Evolutionary conservation across 2,797 vertebrate genomes (phyloP).

Genomic region (Luscinia luscinia): DNA sequence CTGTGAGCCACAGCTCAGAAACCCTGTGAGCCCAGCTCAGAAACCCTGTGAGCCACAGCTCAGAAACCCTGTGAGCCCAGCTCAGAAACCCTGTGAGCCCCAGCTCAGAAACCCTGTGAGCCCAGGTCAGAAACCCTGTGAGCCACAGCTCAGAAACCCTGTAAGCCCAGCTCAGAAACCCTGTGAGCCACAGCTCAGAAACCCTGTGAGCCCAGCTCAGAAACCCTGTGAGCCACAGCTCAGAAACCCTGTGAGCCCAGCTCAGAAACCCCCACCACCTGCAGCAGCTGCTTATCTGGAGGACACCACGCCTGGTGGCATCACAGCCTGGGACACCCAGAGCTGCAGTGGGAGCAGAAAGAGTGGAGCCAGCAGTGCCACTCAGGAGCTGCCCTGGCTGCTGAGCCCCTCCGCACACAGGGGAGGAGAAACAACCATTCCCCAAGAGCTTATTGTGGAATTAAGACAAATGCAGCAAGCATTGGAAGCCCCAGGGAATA

Average conservation of each 20-base stretch:
- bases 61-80: neutral
- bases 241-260: fast-evolving
- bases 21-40: neutral
- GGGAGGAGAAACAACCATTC: neutral
- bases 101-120: too few species aligned
- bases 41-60: too few species aligned
- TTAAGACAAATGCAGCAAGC: neutral
- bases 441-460: fast-evolving
- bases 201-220: too few species aligned
- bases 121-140: too few species aligned
- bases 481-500: neutral
- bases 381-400: neutral
- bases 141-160: neutral
- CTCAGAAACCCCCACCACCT: fast-evolving
- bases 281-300: fast-evolving
- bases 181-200: too few species aligned
- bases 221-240: too few species aligned
- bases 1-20: too few species aligned
- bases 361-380: fast-evolving
- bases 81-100: too few species aligned
- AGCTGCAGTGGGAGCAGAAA: neutral
- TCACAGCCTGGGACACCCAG: neutral
- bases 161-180: too few species aligned
- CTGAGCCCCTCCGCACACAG: neutral
- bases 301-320: neutral